Base-by-base conservation (phyloP, 2,888 invertebrate genomes). In the Oxyteleia sp. region DNA sequence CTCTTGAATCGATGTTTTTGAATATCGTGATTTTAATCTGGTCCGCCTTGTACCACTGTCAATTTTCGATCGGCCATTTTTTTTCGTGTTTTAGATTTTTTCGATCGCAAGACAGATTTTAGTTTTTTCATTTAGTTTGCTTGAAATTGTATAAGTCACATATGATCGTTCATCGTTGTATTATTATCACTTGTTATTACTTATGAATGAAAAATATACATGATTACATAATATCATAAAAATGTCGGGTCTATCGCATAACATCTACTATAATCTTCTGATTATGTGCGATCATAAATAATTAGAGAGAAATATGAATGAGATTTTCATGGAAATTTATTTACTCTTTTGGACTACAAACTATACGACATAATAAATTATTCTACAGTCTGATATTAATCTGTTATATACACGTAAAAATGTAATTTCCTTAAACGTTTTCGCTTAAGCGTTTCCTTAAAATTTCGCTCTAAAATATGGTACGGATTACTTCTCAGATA, bases 1-100 rank as follows among this genome's bases (percentile, higher is more conserved):
- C 57, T 75, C 75, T 66, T 10, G 18, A 13, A 41, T 20, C 41
- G 20, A 32, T 43, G 41, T 53, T 53, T 35, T 55, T 35, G 49
- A n/a, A 57, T 66, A 13, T 35, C 35, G 49, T 47, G 61, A 61
- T 76, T 68, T 51, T 61, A 76, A 76, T 76, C 61, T 53, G 43
- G 13, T 23, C 45, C 5, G 53, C 43, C 76, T 57, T 68, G 76
- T 76, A 76, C 15, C 35, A 53, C 68, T 53, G 68, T 76, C 51
- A 76, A 76, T 68, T 76, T 76, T 68, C 68, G 68, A 76, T 68
- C 38, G 49, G 59, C 23, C 13, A 43, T n/a, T n/a, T n/a, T n/a
- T n/a, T n/a, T n/a, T n/a, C n/a, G n/a, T n/a, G n/a, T n/a, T n/a
- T n/a, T n/a, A n/a, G n/a, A n/a, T n/a, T n/a, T n/a, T n/a, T n/a